These are phyloP conservation scores for Stratiolaelaps scimitus DNA, from an alignment of 1,140 invertebrate genomes.

Conservation along the genomic window DNA sequence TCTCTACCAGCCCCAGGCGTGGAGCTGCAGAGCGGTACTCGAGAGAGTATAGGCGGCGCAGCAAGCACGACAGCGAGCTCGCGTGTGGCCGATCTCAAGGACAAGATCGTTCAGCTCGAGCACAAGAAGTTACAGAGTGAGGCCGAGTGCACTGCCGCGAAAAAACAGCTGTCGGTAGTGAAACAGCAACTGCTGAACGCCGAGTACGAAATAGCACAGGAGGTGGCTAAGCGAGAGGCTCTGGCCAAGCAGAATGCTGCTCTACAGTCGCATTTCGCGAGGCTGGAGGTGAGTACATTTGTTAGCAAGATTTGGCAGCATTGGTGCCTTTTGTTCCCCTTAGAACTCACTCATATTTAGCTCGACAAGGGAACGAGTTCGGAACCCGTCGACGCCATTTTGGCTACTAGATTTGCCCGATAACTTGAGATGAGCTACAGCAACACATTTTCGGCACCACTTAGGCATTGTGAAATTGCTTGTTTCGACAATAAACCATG, in stretches of 20 bases:
- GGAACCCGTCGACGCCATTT: no score
- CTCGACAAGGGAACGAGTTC: no score
- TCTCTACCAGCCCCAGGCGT: constrained; percentile 1
- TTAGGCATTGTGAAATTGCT: no score
- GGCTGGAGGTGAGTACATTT: constrained; percentile 19
- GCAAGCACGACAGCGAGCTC: not conserved
- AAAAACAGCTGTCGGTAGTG: constrained; percentile 20
- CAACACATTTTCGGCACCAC: no score
- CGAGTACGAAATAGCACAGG: constrained; percentile 25
- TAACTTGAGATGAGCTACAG: no score
- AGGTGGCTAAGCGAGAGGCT: constrained; percentile 24
- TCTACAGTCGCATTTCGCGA: constrained; percentile 27
- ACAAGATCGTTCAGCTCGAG: constrained; percentile 22
- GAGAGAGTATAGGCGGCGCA: not conserved
- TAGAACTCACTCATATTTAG: no score
- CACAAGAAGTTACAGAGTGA: constrained; percentile 21
- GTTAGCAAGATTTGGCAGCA: no score
- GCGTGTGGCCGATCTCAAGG: constrained; percentile 26
- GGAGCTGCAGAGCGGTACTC: constrained; percentile 16
- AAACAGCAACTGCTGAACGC: constrained; percentile 25
- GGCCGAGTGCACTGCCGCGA: constrained; percentile 17
- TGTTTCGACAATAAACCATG: no score
- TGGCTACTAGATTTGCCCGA: no score
- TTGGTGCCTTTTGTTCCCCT: no score
- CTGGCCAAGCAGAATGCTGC: constrained; percentile 28